Evolutionary conservation across 2,797 vertebrate species (phyloP).

Genomic region (Anolis apletophallus): DNA sequence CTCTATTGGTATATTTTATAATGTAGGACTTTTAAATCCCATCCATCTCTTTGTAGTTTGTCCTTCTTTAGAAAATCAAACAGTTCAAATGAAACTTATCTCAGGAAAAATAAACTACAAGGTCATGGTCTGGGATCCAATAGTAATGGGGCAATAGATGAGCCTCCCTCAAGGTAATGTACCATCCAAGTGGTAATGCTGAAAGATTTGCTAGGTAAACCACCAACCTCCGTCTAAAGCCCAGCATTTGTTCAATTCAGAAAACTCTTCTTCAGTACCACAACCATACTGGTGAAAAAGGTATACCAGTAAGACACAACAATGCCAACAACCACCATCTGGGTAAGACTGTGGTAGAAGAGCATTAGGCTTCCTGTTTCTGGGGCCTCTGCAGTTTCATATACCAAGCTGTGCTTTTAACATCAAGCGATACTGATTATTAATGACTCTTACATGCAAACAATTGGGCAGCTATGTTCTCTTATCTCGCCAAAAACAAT

Average conservation of each 20-base stretch:
- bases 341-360: background rate
- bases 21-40: background rate
- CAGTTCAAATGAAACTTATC: no score
- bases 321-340: background rate
- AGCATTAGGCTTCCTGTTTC: constrained; percentile 14
- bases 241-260: background rate
- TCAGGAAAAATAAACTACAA: background rate
- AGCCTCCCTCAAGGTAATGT: background rate
- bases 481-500: constrained; percentile 45
- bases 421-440: constrained; percentile 49
- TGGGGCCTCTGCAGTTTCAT: constrained; percentile 28
- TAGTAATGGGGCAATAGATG: background rate
- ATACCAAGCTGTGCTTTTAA: constrained; percentile 53
- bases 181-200: background rate
- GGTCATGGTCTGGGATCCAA: background rate
- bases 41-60: no score
- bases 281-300: no score
- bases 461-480: constrained; percentile 59
- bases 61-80: no score
- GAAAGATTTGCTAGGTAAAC: no score
- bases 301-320: no score
- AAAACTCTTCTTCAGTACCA: background rate
- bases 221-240: no score
- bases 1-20: background rate
- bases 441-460: constrained; percentile 66